Evolutionary conservation across 2,797 vertebrate species (phyloP).

Genomic region (Peromyscus eremicus): DNA sequence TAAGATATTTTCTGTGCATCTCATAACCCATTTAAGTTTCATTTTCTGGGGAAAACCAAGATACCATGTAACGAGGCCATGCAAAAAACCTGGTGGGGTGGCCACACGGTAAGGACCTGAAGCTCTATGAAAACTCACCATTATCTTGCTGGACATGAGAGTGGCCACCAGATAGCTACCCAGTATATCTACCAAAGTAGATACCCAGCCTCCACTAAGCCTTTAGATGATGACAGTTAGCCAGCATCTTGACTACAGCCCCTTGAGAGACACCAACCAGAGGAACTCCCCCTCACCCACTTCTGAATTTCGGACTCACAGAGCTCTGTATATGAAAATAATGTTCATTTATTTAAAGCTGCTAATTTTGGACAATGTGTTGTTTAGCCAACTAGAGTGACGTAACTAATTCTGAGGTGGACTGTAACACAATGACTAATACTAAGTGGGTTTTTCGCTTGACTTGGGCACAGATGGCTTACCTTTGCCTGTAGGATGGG

Average conservation of each 20-base stretch:
- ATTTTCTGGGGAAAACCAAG: conserved; percentile 4
- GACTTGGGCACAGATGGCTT: not conserved
- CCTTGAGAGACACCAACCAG: not conserved
- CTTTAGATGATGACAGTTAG: not conserved
- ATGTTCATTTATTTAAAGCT: conserved; percentile 20
- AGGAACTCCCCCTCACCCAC: not conserved
- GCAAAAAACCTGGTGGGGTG: not conserved
- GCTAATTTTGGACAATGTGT: not conserved
- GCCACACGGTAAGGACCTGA: not conserved
- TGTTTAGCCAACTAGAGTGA: not conserved
- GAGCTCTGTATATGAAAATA: conserved; percentile 28
- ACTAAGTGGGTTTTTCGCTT: conserved; percentile 26
- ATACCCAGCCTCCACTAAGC: not conserved
- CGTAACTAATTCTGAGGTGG: not conserved
- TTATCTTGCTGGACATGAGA: not conserved
- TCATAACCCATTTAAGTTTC: not conserved
- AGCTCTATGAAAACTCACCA: not conserved
- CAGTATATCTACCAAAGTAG: not conserved
- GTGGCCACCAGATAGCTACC: not conserved
- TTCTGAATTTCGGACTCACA: not conserved
- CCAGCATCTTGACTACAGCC: not conserved
- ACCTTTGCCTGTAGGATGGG: not conserved
- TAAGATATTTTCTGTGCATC: not conserved
- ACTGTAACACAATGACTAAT: not conserved
- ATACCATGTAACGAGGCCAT: not conserved